Evolutionary conservation across 2,888 invertebrate species (phyloP).

Genomic region (Craniophora ligustri): DNA sequence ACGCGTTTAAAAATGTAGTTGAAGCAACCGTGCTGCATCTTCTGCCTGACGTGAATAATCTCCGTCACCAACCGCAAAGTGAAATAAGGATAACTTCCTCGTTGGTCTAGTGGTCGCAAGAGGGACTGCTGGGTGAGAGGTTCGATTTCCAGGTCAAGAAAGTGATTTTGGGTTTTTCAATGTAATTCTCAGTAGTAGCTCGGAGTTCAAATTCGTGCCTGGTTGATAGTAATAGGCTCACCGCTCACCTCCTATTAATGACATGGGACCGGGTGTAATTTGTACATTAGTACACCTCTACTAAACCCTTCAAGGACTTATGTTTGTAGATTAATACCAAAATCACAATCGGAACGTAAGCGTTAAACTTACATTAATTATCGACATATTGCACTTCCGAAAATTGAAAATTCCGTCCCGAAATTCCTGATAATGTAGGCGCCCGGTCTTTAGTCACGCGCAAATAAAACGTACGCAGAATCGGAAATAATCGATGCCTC

Average conservation of each 20-base stretch:
- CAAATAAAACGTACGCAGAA: slow-evolving; percentile 13
- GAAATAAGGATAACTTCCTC: no score
- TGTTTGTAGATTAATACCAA: not conserved
- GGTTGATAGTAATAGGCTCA: no score
- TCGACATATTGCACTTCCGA: slow-evolving; percentile 16
- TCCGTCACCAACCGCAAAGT: not conserved
- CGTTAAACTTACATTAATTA: slow-evolving; percentile 10
- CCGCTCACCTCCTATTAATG: no score
- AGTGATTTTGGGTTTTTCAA: no score
- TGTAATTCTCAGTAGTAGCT: no score
- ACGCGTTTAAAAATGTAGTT: slow-evolving; percentile 24
- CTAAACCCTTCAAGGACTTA: no score
- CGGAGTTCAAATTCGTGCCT: no score
- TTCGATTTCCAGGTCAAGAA: no score
- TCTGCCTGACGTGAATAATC: slow-evolving; percentile 9
- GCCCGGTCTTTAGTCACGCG: slow-evolving; percentile 10
- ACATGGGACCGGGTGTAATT: no score
- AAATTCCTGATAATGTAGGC: slow-evolving; percentile 18
- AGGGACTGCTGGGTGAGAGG: no score
- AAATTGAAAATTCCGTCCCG: slow-evolving; percentile 16
- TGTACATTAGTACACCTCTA: no score
- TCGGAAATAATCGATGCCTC: slow-evolving; percentile 10
- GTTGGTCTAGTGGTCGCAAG: no score
- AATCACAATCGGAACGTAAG: not conserved
- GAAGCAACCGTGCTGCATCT: not conserved